phyloP scores from a whole-genome alignment of 2,113 vertebrate species.

The Bubo bubo region DNA sequence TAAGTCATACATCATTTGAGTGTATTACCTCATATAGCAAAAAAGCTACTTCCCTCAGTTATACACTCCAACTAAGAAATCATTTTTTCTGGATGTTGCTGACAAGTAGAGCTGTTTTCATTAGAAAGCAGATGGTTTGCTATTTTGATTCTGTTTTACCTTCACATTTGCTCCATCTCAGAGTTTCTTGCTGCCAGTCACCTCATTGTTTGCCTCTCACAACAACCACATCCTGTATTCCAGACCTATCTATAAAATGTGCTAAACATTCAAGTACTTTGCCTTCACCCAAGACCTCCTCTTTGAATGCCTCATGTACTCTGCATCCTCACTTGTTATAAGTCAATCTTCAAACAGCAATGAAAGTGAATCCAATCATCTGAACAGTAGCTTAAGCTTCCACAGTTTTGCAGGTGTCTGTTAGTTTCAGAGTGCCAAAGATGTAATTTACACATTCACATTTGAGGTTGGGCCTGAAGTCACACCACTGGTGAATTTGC shows the following conservation, averaged over 20 bases:
- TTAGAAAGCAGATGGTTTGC: constrained; percentile 75
- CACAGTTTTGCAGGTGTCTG: not conserved
- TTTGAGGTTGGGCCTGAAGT: not conserved
- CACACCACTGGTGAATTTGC: not conserved
- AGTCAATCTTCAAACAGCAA: not conserved
- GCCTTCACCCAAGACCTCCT: not conserved
- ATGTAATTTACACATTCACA: not conserved
- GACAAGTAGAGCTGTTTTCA: constrained; percentile 71
- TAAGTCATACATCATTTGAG: constrained; percentile 83
- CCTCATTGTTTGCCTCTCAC: not conserved
- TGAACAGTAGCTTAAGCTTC: not conserved
- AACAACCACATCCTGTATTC: not conserved
- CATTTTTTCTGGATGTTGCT: constrained; percentile 74
- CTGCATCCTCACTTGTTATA: not conserved
- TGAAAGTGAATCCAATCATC: not conserved
- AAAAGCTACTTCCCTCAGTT: constrained; percentile 70
- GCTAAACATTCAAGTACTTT: not conserved
- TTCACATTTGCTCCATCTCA: constrained; percentile 40
- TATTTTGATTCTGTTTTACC: constrained; percentile 48
- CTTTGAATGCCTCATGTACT: not conserved
- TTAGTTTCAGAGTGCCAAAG: not conserved
- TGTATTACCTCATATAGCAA: constrained; percentile 78
- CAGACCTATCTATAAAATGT: not conserved
- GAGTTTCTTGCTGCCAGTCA: not conserved
- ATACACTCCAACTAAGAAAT: constrained; percentile 44